Conservation (phyloP, 2,797 vertebrate genomes). For the Melanotaenia maccullochi region DNA sequence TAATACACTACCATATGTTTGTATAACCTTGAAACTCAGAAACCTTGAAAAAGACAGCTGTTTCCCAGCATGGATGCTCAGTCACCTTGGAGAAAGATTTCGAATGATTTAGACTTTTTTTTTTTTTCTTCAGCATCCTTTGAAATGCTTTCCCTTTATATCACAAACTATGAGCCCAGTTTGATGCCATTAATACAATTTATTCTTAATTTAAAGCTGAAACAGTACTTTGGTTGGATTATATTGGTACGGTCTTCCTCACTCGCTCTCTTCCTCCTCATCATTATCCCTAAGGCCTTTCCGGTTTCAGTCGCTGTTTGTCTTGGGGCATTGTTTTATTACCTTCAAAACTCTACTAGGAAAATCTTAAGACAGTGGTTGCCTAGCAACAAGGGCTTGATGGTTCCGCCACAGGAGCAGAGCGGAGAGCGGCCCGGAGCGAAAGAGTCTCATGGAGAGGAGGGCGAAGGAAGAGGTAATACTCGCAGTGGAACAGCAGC, state of each 20-base stretch:
- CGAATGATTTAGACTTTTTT: slow-evolving; percentile 11
- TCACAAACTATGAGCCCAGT: slow-evolving; percentile 19
- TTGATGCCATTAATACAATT: slow-evolving; percentile 34
- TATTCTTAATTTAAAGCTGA: slow-evolving; percentile 51
- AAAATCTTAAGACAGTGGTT: slow-evolving; percentile 83
- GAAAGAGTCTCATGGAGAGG: slow-evolving; percentile 32
- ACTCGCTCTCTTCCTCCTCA: slow-evolving; percentile 3
- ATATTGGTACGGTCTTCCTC: not conserved
- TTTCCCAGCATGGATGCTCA: slow-evolving; percentile 64
- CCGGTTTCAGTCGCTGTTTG: slow-evolving; percentile 80
- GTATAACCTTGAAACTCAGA: slow-evolving; percentile 66
- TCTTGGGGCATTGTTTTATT: slow-evolving; percentile 89
- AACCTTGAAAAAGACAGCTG: slow-evolving; percentile 76
- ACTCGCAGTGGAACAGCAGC: slow-evolving; percentile 54
- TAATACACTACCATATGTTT: slow-evolving; percentile 72
- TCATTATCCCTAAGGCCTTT: slow-evolving; percentile 59
- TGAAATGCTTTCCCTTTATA: slow-evolving; percentile 26
- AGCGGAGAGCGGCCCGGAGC: slow-evolving; percentile 63
- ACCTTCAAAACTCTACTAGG: slow-evolving; percentile 83
- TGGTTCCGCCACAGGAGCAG: slow-evolving; percentile 78
- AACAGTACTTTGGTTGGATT: slow-evolving; percentile 38
- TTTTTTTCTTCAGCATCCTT: slow-evolving; percentile 17
- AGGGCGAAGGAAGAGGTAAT: slow-evolving; percentile 24
- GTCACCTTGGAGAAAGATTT: slow-evolving; percentile 54
- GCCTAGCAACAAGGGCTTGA: slow-evolving; percentile 85